Evolutionary conservation across 1,140 invertebrate genomes (phyloP), one percentile per base, ranked within the genome.

Genomic region (Meloidogyne hapla): DNA sequence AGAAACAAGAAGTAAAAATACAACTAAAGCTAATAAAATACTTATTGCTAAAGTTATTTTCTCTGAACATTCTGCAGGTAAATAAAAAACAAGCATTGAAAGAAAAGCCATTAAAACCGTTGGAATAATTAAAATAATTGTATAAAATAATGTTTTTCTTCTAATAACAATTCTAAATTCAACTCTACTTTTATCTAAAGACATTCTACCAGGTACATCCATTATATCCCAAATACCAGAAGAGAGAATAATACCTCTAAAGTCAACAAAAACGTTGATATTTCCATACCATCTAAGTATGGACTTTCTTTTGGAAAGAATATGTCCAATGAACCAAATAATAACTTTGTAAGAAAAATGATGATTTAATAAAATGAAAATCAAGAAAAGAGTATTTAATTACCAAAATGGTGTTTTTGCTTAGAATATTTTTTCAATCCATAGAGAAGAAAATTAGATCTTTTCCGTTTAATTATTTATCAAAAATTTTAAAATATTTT

Each of bases 151-250:
- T 1, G 96, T 98, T 88, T 99, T 99, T 71, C 67, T 69, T 28
- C 80, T 95, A 90, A 86, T 86, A 61, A 81, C 48, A n/a, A 86
- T 83, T 73, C 84, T 84, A 68, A 86, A 86, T 71, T 81, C 85
- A 40, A 86, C 86, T 69, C 83, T 63, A 26, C 79, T 78, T 69
- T 83, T 70, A 28, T 86, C 75, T 33, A 80, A 79, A 15, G 80
- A 79, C 10, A 86, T 66, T 85, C 94, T 94, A 13, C 94, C 94
- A 0, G 96, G 96, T 75, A 95, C 95, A 89, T 94, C 94, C 42
- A 99, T 95, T 69, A 99, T 95, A 88, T 99, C 96, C 96, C 96
- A 99, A 3, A 96, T 98, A 21, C 95, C 95, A 77, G 94, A 96
- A 86, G 96, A 96, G n/a, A 92, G 73, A 94, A 87, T 97, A 98